These are phyloP conservation scores for Biston stratarius DNA, from an alignment of 2,888 invertebrate species.

Conservation along the genomic window DNA sequence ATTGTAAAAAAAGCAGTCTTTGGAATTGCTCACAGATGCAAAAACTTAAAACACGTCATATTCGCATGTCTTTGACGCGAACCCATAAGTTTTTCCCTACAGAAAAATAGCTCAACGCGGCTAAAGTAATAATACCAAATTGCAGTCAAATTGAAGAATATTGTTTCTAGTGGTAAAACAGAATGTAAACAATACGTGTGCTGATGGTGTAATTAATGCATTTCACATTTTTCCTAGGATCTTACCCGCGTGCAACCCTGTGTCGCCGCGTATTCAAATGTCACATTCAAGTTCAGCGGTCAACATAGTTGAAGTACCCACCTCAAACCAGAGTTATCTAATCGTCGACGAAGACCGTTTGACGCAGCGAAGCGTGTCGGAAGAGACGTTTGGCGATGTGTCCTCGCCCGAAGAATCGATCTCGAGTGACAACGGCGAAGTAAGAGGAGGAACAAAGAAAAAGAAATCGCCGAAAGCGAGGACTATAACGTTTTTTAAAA, in stretches of 20 bases:
- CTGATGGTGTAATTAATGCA: background rate
- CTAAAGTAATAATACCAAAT: too few relatives aligned
- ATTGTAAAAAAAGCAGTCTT: too few relatives aligned
- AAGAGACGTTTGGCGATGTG: background rate
- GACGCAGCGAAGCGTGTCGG: slow-evolving; percentile 15
- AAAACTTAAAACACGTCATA: too few relatives aligned
- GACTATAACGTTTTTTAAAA: slow-evolving; percentile 29
- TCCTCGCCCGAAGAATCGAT: slow-evolving; percentile 25
- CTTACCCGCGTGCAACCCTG: slow-evolving; percentile 19
- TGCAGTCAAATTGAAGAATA: too few relatives aligned
- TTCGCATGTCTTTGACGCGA: too few relatives aligned
- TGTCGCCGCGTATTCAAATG: slow-evolving; percentile 2
- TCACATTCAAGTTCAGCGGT: slow-evolving; percentile 49
- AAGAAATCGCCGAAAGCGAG: slow-evolving; percentile 30
- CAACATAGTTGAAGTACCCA: slow-evolving; percentile 56
- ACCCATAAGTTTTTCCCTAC: too few relatives aligned
- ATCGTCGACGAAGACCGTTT: slow-evolving; percentile 20
- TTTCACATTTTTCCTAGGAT: slow-evolving; percentile 12
- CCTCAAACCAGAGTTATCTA: slow-evolving; percentile 14
- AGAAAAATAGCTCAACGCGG: too few relatives aligned
- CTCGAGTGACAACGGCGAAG: slow-evolving; percentile 28
- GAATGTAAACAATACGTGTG: background rate
- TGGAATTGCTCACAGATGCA: too few relatives aligned
- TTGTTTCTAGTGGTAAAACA: too few relatives aligned
- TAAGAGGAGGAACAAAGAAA: slow-evolving; percentile 32